phyloP scores from a whole-genome alignment of 2,113 vertebrate species.

The Ondatra zibethicus region DNA sequence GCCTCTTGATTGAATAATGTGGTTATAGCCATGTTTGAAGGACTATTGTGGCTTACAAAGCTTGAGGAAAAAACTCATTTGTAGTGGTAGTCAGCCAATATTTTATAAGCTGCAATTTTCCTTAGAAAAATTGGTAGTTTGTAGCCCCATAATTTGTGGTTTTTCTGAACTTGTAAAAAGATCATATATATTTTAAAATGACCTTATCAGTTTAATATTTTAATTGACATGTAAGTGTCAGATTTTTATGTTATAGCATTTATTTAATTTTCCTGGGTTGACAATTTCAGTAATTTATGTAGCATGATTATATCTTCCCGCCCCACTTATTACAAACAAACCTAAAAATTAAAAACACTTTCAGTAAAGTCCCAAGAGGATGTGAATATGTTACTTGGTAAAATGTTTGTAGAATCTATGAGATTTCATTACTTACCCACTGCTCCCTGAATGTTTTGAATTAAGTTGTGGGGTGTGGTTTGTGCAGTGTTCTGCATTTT shows the following conservation, averaged over 20 bases:
- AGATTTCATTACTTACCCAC: constrained; percentile 35
- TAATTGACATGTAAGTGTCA: constrained; percentile 61
- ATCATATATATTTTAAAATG: constrained; percentile 76
- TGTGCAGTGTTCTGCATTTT: constrained; percentile 49
- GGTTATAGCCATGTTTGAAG: constrained; percentile 68
- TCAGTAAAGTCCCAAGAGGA: constrained; percentile 53
- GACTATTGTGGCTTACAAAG: constrained; percentile 65
- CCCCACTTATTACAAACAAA: background rate
- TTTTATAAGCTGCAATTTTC: constrained; percentile 82
- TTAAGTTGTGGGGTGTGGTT: constrained; percentile 65
- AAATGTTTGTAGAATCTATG: constrained; percentile 2
- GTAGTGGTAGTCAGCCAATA: constrained; percentile 71
- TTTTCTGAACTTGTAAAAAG: constrained; percentile 79
- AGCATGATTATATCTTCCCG: background rate
- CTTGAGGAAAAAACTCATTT: constrained; percentile 74
- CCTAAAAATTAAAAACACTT: constrained; percentile 48
- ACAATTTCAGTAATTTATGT: constrained; percentile 64
- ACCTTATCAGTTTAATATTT: constrained; percentile 73
- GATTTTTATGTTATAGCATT: constrained; percentile 30
- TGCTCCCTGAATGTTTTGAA: constrained; percentile 43
- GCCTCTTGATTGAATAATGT: constrained; percentile 60
- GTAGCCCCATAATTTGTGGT: constrained; percentile 80
- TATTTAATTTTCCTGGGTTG: constrained; percentile 55
- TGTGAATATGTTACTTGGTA: background rate
- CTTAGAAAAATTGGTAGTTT: constrained; percentile 78